Percentiles rank a stretch among this genome's conserved stretches.
Evolutionary conservation across 2,797 vertebrate genomes (phyloP).

Genomic region (Percopsis omiscomaycus): DNA sequence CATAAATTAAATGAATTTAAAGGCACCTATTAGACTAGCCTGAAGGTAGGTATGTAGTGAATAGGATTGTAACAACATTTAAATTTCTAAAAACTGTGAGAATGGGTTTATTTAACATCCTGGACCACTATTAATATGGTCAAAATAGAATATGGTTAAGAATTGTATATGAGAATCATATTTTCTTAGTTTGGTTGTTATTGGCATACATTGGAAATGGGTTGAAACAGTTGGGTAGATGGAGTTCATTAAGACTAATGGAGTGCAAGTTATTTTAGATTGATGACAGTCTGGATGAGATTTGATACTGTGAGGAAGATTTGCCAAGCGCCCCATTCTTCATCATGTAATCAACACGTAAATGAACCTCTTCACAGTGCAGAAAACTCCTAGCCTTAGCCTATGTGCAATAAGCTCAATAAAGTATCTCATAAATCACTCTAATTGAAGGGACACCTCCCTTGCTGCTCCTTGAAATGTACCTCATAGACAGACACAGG

Average conservation of each 20-base stretch:
- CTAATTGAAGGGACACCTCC: conserved; percentile 91
- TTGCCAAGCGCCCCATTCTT: conserved; percentile 60
- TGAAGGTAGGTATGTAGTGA: conserved; percentile 32
- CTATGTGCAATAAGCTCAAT: conserved; percentile 87
- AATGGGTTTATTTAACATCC: conserved; percentile 34
- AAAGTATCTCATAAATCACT: conserved; percentile 94
- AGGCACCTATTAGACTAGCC: conserved; percentile 53
- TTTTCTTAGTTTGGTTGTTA: conserved; percentile 41
- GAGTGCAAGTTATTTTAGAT: conserved; percentile 66
- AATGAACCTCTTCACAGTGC: conserved; percentile 57
- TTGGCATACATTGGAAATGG: conserved; percentile 29
- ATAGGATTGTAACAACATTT: conserved; percentile 11
- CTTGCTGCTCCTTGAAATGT: conserved; percentile 89
- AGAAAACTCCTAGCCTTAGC: conserved; percentile 57
- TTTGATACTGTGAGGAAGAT: conserved; percentile 56
- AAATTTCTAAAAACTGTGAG: neutral
- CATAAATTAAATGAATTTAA: conserved; percentile 53
- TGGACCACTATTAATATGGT: conserved; percentile 14
- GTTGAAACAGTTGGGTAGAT: conserved; percentile 43
- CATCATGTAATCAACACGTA: conserved; percentile 82
- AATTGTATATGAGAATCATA: conserved; percentile 5
- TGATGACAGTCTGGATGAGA: conserved; percentile 58
- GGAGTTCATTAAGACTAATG: conserved; percentile 70
- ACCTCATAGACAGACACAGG: conserved; percentile 81
- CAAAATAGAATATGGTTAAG: neutral